phyloP scores from a whole-genome alignment of 2,888 invertebrate species.

The Geotrupes spiniger region DNA sequence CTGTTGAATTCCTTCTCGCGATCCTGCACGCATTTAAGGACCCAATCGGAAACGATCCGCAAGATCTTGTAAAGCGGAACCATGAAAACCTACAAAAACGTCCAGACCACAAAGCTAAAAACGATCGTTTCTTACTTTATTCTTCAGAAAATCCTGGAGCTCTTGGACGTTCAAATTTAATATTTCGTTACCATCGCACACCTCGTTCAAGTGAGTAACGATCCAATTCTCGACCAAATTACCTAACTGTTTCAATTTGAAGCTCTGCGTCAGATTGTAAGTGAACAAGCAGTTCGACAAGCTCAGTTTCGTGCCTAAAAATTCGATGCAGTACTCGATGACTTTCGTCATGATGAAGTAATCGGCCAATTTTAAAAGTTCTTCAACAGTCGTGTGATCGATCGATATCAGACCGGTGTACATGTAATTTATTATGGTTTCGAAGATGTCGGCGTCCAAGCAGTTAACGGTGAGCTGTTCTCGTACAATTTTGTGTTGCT shows the following conservation, averaged over 20 bases:
- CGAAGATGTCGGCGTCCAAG: slow-evolving; percentile 58
- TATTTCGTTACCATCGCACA: slow-evolving; percentile 57
- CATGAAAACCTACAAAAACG: slow-evolving; percentile 40
- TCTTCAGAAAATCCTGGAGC: slow-evolving; percentile 55
- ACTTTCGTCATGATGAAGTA: slow-evolving; percentile 61
- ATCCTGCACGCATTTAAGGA: slow-evolving; percentile 49
- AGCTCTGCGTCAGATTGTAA: slow-evolving; percentile 59
- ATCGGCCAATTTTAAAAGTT: slow-evolving; percentile 60
- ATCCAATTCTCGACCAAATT: slow-evolving; percentile 58
- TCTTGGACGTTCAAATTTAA: slow-evolving; percentile 51
- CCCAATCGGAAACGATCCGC: slow-evolving; percentile 56
- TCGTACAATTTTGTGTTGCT: slow-evolving; percentile 53
- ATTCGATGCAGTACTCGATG: slow-evolving; percentile 63
- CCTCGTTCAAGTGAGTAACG: slow-evolving; percentile 52
- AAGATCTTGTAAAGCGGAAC: slow-evolving; percentile 50
- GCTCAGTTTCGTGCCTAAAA: slow-evolving; percentile 60
- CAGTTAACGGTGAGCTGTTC: slow-evolving; percentile 58
- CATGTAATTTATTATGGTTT: slow-evolving; percentile 61
- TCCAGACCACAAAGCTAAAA: too few species aligned
- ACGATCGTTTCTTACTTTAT: slow-evolving; percentile 49
- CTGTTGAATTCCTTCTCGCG: slow-evolving; percentile 57
- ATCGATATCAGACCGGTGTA: slow-evolving; percentile 62
- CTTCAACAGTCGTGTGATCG: slow-evolving; percentile 59
- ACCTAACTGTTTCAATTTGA: slow-evolving; percentile 56
- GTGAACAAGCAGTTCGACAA: slow-evolving; percentile 62